These are phyloP conservation scores for Odiellus spinosus DNA, from an alignment of 2,888 invertebrate genomes.

Conservation along the genomic window DNA sequence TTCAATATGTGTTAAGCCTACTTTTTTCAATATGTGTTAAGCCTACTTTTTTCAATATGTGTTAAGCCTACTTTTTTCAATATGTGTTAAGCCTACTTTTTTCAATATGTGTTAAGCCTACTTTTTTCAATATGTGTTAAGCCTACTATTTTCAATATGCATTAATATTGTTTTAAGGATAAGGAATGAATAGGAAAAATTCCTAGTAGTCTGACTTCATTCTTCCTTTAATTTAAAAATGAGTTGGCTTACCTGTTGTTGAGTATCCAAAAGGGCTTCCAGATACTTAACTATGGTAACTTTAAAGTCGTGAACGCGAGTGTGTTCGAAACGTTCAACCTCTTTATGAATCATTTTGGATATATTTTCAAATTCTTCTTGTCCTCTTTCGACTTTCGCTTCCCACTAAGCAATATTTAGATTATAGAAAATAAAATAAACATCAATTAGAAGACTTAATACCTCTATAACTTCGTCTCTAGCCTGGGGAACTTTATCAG, in stretches of 20 bases:
- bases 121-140: not conserved
- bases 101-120: no score
- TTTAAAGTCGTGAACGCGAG: constrained; percentile 77
- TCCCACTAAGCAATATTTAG: constrained; percentile 53
- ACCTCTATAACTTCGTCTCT: constrained; percentile 85
- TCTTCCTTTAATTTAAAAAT: no score
- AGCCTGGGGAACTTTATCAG: constrained; percentile 69
- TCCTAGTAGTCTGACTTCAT: not conserved
- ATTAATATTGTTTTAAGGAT: not conserved
- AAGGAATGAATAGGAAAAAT: not conserved
- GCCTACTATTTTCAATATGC: not conserved
- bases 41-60: no score
- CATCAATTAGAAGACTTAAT: constrained; percentile 15
- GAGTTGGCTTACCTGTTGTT: constrained; percentile 57
- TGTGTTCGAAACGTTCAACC: constrained; percentile 76
- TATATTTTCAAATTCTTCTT: constrained; percentile 89
- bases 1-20: no score
- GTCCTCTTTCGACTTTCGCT: constrained; percentile 85
- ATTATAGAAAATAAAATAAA: not conserved
- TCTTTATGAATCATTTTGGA: constrained; percentile 87
- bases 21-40: no score
- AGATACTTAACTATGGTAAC: constrained; percentile 75
- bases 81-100: no score
- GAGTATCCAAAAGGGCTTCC: constrained; percentile 83
- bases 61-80: no score